Evolutionary conservation across 2,113 vertebrate species (phyloP).

Genomic region (Lepidothrix coronata): DNA sequence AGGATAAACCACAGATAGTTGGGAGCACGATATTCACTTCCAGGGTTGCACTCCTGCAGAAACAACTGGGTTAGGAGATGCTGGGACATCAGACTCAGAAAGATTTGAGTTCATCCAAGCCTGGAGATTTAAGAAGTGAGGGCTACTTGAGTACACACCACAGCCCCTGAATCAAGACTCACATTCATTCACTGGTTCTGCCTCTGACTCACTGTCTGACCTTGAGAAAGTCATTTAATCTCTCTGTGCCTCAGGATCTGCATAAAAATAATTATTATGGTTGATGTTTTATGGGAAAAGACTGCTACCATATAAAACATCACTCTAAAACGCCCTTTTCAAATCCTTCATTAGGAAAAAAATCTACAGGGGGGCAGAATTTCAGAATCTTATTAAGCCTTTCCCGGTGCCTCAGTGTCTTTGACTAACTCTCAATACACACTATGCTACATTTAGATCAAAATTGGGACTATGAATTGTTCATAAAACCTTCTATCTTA

Average conservation of each 20-base stretch:
- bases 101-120: neutral
- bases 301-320: neutral
- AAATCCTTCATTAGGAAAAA: slow-evolving; percentile 4
- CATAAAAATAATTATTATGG: slow-evolving; percentile 49
- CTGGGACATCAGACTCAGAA: neutral
- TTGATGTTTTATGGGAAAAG: slow-evolving; percentile 16
- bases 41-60: neutral
- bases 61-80: neutral
- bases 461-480: neutral
- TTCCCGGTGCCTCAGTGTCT: neutral
- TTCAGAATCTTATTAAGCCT: neutral
- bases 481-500: slow-evolving; percentile 3
- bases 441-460: neutral
- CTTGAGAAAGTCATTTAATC: slow-evolving; percentile 56
- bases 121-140: neutral
- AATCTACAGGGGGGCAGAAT: neutral
- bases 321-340: slow-evolving; percentile 24
- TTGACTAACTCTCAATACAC: neutral
- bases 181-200: neutral
- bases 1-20: neutral
- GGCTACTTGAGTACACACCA: neutral
- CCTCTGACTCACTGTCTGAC: slow-evolving; percentile 1
- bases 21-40: neutral
- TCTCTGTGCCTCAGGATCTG: slow-evolving; percentile 22
- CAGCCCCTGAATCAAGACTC: neutral